A percentile compares a stretch with the other conserved stretches of the same genome.
Conservation (phyloP, 2,113 vertebrate genomes). For the Corydoras maculifer region DNA sequence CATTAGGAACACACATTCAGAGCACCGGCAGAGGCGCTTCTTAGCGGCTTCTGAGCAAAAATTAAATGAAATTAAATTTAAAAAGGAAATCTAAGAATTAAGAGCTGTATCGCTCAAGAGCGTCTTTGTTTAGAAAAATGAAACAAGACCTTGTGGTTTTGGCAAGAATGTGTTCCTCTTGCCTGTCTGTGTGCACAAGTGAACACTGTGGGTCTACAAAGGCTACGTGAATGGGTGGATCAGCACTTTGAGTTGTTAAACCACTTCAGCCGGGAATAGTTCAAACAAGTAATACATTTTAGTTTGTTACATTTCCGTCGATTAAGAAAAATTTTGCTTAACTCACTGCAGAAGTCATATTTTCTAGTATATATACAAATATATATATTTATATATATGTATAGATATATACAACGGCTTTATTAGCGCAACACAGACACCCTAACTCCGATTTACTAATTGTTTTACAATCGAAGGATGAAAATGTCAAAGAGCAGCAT, state of each 20-base stretch:
- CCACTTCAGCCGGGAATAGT: slow-evolving; percentile 44
- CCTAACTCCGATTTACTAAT: slow-evolving; percentile 45
- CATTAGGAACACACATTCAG: background rate
- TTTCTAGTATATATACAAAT: slow-evolving; percentile 65
- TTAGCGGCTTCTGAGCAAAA: background rate
- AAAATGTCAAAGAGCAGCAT: slow-evolving; percentile 35
- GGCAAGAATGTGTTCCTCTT: background rate
- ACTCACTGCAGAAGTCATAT: slow-evolving; percentile 59
- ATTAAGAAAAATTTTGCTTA: slow-evolving; percentile 64
- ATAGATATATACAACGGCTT: slow-evolving; percentile 41
- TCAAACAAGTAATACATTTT: slow-evolving; percentile 52
- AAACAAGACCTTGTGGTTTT: background rate
- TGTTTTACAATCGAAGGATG: slow-evolving; percentile 46
- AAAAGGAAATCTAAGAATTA: background rate
- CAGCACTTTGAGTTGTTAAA: slow-evolving; percentile 56
- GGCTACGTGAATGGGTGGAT: slow-evolving; percentile 61
- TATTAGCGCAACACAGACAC: slow-evolving; percentile 54
- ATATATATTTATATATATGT: slow-evolving; percentile 54
- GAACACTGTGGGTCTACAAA: slow-evolving; percentile 50
- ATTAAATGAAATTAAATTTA: background rate
- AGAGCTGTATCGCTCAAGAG: background rate
- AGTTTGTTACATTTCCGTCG: slow-evolving; percentile 53
- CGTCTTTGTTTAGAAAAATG: background rate
- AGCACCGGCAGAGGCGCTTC: background rate
- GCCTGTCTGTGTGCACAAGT: slow-evolving; percentile 57